Conservation (phyloP, 2,888 invertebrate species). For the Rotaria magnacalcarata region DNA sequence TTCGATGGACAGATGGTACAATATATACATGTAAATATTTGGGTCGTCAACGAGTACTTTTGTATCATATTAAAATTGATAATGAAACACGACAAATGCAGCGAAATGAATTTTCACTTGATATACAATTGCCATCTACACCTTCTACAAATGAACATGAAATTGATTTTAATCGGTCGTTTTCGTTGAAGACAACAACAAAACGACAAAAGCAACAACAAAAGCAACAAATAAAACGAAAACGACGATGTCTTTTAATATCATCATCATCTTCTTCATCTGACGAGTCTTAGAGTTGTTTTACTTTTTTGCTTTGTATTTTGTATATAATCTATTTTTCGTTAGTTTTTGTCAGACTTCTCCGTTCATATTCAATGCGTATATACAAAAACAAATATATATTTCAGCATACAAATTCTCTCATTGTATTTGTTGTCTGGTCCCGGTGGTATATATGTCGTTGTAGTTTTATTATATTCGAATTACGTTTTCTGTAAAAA, state of each 20-base stretch:
- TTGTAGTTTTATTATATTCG: not conserved
- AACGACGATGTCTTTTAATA: too few species aligned
- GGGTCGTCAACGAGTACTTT: conserved; percentile 7
- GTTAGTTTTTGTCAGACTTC: too few species aligned
- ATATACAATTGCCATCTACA: not conserved
- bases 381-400: too few species aligned
- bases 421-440: not conserved
- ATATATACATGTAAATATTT: not conserved
- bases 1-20: not conserved
- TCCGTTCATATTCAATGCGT: too few species aligned
- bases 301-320: too few species aligned
- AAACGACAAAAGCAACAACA: too few species aligned
- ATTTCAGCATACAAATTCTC: not conserved
- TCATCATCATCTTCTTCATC: too few species aligned
- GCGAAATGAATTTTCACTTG: not conserved
- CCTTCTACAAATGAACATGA: not conserved
- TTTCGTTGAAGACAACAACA: not conserved
- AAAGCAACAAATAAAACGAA: too few species aligned
- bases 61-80: not conserved
- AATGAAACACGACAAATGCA: not conserved
- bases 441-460: not conserved
- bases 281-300: too few species aligned
- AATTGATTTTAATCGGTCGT: not conserved
- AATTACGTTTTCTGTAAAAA: not conserved
- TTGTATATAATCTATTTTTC: too few species aligned